phyloP scores from a whole-genome alignment of 2,113 vertebrate species.

The Phaethornis superciliosus region DNA sequence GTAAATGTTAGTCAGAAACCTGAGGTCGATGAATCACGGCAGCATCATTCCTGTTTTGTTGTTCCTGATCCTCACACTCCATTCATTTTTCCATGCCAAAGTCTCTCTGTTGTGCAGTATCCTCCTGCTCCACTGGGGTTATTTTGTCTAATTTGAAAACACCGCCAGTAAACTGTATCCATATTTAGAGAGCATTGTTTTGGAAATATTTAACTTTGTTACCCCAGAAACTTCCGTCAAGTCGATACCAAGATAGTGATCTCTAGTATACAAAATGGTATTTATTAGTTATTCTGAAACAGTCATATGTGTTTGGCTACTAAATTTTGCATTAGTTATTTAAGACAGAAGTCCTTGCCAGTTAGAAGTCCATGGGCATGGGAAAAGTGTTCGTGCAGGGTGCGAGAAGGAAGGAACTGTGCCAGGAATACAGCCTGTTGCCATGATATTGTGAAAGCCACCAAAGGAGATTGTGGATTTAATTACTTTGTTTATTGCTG shows the following conservation, averaged over 20 bases:
- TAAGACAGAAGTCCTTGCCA: slow-evolving; percentile 11
- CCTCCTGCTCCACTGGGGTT: slow-evolving; percentile 10
- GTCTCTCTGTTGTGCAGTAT: not conserved
- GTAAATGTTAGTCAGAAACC: not conserved
- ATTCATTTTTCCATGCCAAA: slow-evolving; percentile 26
- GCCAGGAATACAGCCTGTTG: slow-evolving; percentile 26
- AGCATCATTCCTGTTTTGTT: slow-evolving; percentile 7
- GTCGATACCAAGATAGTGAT: slow-evolving; percentile 16
- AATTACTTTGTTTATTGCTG: slow-evolving; percentile 22
- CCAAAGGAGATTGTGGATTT: slow-evolving; percentile 23
- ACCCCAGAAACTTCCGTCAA: slow-evolving; percentile 51
- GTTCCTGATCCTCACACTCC: not conserved
- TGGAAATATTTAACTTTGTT: slow-evolving; percentile 68
- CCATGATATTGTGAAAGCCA: slow-evolving; percentile 1
- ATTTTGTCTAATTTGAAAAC: slow-evolving; percentile 51
- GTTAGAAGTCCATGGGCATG: not conserved
- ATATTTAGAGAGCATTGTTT: slow-evolving; percentile 48
- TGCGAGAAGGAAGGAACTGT: not conserved
- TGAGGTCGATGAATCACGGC: not conserved
- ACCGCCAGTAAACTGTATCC: slow-evolving; percentile 21
- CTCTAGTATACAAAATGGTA: not conserved
- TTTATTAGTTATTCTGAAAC: slow-evolving; percentile 37
- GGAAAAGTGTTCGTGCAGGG: not conserved
- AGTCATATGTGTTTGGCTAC: not conserved
- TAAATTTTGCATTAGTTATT: slow-evolving; percentile 41